Percentiles rank a stretch among this genome's conserved stretches.
Evolutionary conservation across 1,140 invertebrate species (phyloP).

Genomic region (Orussus abietinus): DNA sequence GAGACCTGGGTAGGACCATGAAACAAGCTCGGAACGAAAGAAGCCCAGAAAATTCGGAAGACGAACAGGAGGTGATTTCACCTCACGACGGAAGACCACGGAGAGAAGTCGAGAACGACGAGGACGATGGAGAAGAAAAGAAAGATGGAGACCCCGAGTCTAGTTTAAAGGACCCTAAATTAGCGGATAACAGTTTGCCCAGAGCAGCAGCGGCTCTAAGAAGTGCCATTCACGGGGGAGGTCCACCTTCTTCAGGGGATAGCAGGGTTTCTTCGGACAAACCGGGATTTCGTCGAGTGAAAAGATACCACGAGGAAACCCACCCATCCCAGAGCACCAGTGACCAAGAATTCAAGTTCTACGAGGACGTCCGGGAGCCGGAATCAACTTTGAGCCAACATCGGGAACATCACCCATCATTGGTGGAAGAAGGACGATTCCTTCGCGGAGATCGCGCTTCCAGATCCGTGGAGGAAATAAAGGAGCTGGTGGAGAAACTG

Average conservation of each 20-base stretch:
- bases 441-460: conserved; percentile 8
- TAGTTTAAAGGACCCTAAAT: conserved; percentile 6
- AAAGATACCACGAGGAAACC: neutral
- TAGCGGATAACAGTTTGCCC: neutral
- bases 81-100: neutral
- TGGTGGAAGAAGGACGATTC: neutral
- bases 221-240: no score
- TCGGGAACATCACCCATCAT: neutral
- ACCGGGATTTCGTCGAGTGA: no score
- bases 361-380: conserved; percentile 8
- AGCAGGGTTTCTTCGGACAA: no score
- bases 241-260: no score
- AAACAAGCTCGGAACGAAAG: neutral
- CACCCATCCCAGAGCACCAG: conserved; percentile 8
- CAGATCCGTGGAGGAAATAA: conserved; percentile 26
- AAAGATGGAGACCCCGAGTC: neutral
- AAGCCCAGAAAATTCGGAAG: neutral
- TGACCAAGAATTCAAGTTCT: conserved; percentile 11
- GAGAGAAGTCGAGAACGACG: neutral
- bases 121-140: neutral
- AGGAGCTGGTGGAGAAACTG: conserved; percentile 22
- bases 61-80: neutral
- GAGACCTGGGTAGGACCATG: neutral
- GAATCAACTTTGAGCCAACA: neutral
- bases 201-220: neutral